Evolutionary conservation across 2,797 vertebrate species (phyloP), one percentile per base, ranked within the genome.

Genomic region (Halcyon smyrnensis): DNA sequence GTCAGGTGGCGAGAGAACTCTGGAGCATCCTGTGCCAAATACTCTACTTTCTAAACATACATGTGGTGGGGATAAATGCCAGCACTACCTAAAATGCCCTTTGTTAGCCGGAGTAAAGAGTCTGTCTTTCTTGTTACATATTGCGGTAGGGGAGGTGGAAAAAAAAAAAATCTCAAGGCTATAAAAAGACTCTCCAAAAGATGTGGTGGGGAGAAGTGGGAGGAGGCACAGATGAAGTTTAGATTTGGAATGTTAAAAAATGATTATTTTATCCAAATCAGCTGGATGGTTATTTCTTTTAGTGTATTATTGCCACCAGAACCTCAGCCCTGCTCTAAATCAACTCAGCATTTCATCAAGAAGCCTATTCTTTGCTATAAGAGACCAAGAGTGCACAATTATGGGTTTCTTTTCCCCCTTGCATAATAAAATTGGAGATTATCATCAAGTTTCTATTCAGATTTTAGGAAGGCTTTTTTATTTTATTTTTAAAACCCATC

Each of bases 401-500:
- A 97, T 12, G 75, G 96, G 88, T 96, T 97, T 97, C 97, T 97
- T 96, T 96, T 92, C 93, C 93, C 93, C 87, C 95, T 94, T 94
- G 91, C 69, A 96, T 97, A 97, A 97, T 97, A 95, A 96, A 97
- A 97, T 84, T 81, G 94, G 92, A 98, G 83, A 98, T 98, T 98
- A 98, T 98, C 97, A 98, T 98, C 97, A 98, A 97, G 97, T 97
- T 98, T 95, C 98, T 98, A 98, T 98, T 98, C 98, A 98, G 91
- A 96, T 96, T 97, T 97, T 97, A 93, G 88, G 95, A 91, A 96
- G 89, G 84, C 95, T 97, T 97, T 95, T 93, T 95, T 95, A 92
- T 96, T 92, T 97, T 97, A 94, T 97, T 97, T 96, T 96, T 96
- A 94, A 97, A 91, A 91, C 90, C 81, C 70, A 70, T 97, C 96